Evolutionary conservation across 2,113 vertebrate species (phyloP), one percentile per base, ranked within the genome.

Genomic region (Diadophis punctatus): DNA sequence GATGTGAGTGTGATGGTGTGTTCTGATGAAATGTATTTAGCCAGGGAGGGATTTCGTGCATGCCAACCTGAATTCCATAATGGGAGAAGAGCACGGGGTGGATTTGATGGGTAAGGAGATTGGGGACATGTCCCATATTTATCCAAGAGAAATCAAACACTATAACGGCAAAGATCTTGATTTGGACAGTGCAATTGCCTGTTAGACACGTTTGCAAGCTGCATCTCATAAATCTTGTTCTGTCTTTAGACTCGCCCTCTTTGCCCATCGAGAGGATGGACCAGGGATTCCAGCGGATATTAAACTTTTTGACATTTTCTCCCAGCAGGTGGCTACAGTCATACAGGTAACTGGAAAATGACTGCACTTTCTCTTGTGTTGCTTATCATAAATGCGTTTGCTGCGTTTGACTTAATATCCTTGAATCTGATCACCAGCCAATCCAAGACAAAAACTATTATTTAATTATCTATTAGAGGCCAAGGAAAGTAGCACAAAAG

Each of bases 241-340:
- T 94, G 88, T 93, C 95, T 94, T 22, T 93, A 98, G 99, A 96
- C 97, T 99, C 84, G 99, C 99, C 94, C 97, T 99, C 95, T 99
- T 99, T 97, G 99, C 99, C 93, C 99, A 99, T 96, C 98, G 99
- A 98, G 99, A 99, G 96, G 99, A 99, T 91, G 99, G 99, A 34
- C 99, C 99, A 39, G 99, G 99, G 34, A 99, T 99, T 93, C 99
- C 99, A 89, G 97, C 99, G 63, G 99, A 99, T 95, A 99, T 99
- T 96, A 99, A 99, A 95, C 97, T 99, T 8, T 99, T 99, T 96
- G 99, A 99, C 96, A 99, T 99, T 96, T 99, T 99, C 97, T 99
- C 99, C 90, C 99, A 99, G 95, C 99, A 99, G 96, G 99, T 99
- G 95, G 99, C 99, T 93, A 99, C 99, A 46, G 99, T 99, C 93